Evolutionary conservation across 2,797 vertebrate species (phyloP), one percentile per base, ranked within the genome.

Genomic region (Morus bassanus): DNA sequence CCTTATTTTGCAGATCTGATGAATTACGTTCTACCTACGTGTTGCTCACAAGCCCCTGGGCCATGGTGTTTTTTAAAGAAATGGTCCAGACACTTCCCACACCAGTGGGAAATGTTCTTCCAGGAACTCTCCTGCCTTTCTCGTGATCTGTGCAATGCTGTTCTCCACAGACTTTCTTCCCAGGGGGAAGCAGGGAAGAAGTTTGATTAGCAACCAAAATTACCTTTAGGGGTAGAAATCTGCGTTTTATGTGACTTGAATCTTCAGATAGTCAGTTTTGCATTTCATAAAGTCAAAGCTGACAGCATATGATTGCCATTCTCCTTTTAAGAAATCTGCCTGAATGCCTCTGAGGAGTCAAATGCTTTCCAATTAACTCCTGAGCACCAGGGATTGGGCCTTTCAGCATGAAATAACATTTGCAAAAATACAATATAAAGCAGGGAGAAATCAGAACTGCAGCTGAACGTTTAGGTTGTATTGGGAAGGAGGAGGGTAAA

Each of bases 201-300:
- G 65, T 88, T 82, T 87, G 76, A 89, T 92, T 96, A 83, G 77
- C 88, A 97, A 91, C 86, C 93, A 92, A 86, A 85, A 89, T 88
- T 78, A 57, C 74, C 87, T 89, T 85, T 21, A 74, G 22, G 93
- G 72, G 75, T 96, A 78, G 86, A 95, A 94, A 39, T 77, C 68
- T 96, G 82, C 85, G 88, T 96, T 90, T 73, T 89, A 64, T 48
- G 77, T 90, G 68, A 81, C 54, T 82, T 85, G 92, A 93, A 65
- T 95, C 60, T 33, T 82, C 95, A 73, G 11, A 24, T 39, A 84
- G 90, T 86, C 77, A 74, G 70, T 84, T 61, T 91, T 95, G 74
- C 53, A 81, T 87, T 46, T 54, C 75, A 80, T 68, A 9, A 78
- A 46, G 56, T 75, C 81, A 91, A 88, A 83, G 33, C 60, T 86